These are phyloP conservation scores for Calypte anna DNA, from an alignment of 2,113 vertebrate species.

Conservation along the genomic window DNA sequence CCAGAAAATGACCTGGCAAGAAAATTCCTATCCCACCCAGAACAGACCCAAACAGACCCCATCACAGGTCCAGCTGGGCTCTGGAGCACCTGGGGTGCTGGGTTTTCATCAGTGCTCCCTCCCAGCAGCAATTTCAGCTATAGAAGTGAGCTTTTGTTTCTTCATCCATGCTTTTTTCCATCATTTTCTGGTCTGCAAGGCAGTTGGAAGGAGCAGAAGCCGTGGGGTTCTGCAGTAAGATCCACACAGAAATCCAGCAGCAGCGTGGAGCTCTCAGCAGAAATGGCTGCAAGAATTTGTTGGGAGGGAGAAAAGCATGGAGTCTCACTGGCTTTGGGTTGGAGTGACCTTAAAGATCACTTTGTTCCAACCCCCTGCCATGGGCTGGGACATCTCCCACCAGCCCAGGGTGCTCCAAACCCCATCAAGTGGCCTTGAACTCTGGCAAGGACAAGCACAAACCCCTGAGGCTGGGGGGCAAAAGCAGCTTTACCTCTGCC, in stretches of 20 bases:
- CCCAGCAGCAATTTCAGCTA: neutral
- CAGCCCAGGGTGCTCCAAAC: too few species aligned
- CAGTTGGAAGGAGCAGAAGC: neutral
- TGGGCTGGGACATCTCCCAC: too few species aligned
- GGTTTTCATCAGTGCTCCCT: neutral
- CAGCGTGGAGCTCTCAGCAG: neutral
- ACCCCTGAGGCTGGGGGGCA: neutral
- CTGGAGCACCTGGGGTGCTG: neutral
- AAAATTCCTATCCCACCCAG: neutral
- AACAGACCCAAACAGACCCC: neutral
- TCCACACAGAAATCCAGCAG: accelerated
- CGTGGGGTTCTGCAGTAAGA: neutral
- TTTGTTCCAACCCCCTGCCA: too few species aligned
- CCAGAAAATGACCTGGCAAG: neutral
- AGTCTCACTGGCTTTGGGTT: too few species aligned
- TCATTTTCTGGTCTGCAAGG: neutral
- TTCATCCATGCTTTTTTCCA: neutral
- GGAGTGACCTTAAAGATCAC: too few species aligned
- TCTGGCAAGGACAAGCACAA: too few species aligned
- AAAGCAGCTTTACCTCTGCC: neutral
- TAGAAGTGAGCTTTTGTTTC: neutral
- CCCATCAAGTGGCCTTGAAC: too few species aligned
- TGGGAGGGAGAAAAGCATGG: too few species aligned
- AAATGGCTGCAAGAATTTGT: neutral
- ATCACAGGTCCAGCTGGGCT: accelerated